Percentiles rank a stretch among this genome's conserved stretches.
Conservation (phyloP, 2,888 invertebrate species). For the Chironomus tentans region DNA sequence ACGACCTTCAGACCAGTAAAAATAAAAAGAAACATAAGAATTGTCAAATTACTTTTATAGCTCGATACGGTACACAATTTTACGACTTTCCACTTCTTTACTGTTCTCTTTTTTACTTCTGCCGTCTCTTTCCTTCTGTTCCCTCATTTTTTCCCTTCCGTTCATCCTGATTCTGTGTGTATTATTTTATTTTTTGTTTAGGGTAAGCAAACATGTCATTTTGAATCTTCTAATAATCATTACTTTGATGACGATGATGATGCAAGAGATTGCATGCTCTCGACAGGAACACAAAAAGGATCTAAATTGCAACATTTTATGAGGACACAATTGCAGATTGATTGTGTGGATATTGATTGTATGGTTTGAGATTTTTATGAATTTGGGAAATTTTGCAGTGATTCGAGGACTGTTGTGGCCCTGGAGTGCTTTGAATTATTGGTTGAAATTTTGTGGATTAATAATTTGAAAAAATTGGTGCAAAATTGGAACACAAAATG, state of each 20-base stretch:
- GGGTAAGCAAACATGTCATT: not conserved
- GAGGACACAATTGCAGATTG: no score
- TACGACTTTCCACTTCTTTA: slow-evolving; percentile 3
- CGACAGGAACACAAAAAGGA: no score
- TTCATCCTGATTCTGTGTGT: not conserved
- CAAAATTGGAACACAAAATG: no score
- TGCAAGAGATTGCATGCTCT: not conserved
- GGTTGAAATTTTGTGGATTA: no score
- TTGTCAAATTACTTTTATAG: slow-evolving; percentile 26
- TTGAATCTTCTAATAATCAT: not conserved
- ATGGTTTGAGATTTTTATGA: no score
- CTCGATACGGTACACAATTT: slow-evolving; percentile 23
- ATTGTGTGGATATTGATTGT: no score
- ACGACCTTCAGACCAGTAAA: slow-evolving; percentile 19
- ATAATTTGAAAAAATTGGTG: no score
- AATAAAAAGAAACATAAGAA: not conserved
- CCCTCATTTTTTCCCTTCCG: not conserved
- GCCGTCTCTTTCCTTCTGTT: not conserved
- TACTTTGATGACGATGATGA: not conserved
- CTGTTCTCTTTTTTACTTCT: not conserved
- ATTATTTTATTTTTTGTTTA: not conserved
- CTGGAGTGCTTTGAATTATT: no score
- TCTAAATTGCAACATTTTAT: no score
- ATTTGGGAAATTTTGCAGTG: no score
- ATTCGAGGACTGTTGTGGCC: no score